Evolutionary conservation across 2,113 vertebrate genomes (phyloP), one percentile per base, ranked within the genome.

Genomic region (Sporophila hypoxantha): DNA sequence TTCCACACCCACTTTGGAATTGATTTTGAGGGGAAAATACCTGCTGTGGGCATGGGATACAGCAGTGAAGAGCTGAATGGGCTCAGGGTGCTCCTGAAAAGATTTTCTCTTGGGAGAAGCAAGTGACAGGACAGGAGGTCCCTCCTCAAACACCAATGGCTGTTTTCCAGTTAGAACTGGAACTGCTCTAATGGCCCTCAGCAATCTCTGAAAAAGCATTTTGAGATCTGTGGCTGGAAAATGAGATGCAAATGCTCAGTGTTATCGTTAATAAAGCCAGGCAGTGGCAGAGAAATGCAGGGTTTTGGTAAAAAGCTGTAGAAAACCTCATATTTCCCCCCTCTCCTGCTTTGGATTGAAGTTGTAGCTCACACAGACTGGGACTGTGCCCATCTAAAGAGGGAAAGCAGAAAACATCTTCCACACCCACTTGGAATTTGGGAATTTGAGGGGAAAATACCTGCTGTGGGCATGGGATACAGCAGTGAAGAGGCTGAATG

Each of bases 351-450:
- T 77, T 20, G 30, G 36, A 42, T 11, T 2, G 12, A 71, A 88
- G 30, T 9, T 0, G 0, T 26, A 47, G 62, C 44, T 86, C 77
- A 52, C 9, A 6, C 9, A 1, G 7, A 69, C 6, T 22, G 34
- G 20, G 20, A 14, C 4, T 26, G 29, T 3, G 68, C 26, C 20
- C 60, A 34, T 9, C 20, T 8, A 32, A 37, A 34, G 36, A 59
- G 57, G 32, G 53, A 60, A 53, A 3, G 4, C 3, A 30, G 47
- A 55, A 41, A 56, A 20, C 7, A 27, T 19, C 57, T 70, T 34
- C 61, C 6, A 14, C 11, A 22, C 0, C 1, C 12, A 21, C 30
- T 21, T 56, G 26, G 50, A 52, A 41, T 52, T 30, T 17, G 47
- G 60, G 69, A 21, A 14, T 55, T 55, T n/a, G 20, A 21, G 46